These are phyloP conservation scores for Macrophya alboannulata DNA, from an alignment of 2,888 invertebrate species.

Conservation along the genomic window DNA sequence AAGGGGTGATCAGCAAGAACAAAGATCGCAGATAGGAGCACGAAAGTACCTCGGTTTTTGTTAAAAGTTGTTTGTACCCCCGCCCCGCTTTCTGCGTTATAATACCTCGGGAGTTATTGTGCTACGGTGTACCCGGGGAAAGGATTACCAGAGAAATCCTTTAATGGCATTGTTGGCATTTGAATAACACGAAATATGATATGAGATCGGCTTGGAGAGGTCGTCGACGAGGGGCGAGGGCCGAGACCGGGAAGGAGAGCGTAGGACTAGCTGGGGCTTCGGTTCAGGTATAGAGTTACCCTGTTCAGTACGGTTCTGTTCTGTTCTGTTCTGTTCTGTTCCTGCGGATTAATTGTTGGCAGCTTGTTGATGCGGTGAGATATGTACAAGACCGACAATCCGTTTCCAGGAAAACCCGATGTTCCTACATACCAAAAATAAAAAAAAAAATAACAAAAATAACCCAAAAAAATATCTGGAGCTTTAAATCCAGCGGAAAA, in stretches of 20 bases:
- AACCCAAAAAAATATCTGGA: neutral
- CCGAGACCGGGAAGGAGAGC: neutral
- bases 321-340: conserved; percentile 54
- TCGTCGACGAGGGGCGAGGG: neutral
- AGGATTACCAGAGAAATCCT: conserved; percentile 77
- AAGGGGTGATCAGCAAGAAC: conserved; percentile 74
- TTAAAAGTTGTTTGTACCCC: conserved; percentile 71
- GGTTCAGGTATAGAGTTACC: conserved; percentile 74
- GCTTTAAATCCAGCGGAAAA: neutral
- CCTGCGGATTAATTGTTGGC: conserved; percentile 77
- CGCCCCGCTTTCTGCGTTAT: conserved; percentile 58
- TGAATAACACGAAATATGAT: conserved; percentile 80
- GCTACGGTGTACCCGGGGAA: conserved; percentile 59
- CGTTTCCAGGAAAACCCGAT: conserved; percentile 55
- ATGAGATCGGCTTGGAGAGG: conserved; percentile 71
- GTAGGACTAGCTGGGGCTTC: conserved; percentile 30
- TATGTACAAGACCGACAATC: conserved; percentile 48
- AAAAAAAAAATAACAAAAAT: neutral
- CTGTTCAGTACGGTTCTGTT: conserved; percentile 39
- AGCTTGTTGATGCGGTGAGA: conserved; percentile 63
- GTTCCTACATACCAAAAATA: neutral
- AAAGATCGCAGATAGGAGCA: conserved; percentile 72
- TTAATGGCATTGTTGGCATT: conserved; percentile 79
- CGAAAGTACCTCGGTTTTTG: conserved; percentile 64
- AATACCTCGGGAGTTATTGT: conserved; percentile 47